phyloP scores from a whole-genome alignment of 1,140 invertebrate genomes.

The Pogonomyrmex barbatus region DNA sequence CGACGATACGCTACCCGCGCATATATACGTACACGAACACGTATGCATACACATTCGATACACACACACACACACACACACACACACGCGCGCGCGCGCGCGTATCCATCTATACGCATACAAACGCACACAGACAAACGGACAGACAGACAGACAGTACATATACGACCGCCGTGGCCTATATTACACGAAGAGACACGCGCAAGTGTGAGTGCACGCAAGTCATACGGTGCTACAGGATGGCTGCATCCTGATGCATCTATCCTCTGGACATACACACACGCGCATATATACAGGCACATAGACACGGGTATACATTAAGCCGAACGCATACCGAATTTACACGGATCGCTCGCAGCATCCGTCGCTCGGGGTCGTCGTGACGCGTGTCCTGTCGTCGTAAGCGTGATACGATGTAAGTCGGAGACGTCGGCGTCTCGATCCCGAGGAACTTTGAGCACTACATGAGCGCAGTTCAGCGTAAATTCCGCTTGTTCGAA shows the following conservation, averaged over 20 bases:
- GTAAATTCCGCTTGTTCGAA: slow-evolving; percentile 6
- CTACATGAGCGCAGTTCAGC: neutral
- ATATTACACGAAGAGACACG: slow-evolving; percentile 63
- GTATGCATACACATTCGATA: neutral
- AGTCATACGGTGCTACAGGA: slow-evolving; percentile 40
- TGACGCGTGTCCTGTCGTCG: slow-evolving; percentile 71
- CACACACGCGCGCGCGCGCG: slow-evolving; percentile 24
- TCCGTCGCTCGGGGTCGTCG: slow-evolving; percentile 70
- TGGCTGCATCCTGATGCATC: slow-evolving; percentile 39
- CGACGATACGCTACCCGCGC: slow-evolving; percentile 4
- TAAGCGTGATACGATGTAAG: slow-evolving; percentile 62
- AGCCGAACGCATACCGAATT: slow-evolving; percentile 64
- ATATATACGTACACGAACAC: slow-evolving; percentile 17
- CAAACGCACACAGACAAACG: neutral
- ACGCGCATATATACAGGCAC: slow-evolving; percentile 38
- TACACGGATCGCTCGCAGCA: slow-evolving; percentile 66
- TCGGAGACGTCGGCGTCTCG: slow-evolving; percentile 59
- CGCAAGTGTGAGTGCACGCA: slow-evolving; percentile 25
- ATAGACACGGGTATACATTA: slow-evolving; percentile 58
- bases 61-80: neutral
- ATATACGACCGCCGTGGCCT: slow-evolving; percentile 74
- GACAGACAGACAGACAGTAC: slow-evolving; percentile 48
- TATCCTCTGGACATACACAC: slow-evolving; percentile 36
- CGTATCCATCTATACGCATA: neutral
- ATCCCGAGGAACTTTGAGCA: slow-evolving; percentile 1